These are phyloP conservation scores for Leptobrachium leishanense DNA, from an alignment of 2,113 vertebrate species.

Conservation along the genomic window DNA sequence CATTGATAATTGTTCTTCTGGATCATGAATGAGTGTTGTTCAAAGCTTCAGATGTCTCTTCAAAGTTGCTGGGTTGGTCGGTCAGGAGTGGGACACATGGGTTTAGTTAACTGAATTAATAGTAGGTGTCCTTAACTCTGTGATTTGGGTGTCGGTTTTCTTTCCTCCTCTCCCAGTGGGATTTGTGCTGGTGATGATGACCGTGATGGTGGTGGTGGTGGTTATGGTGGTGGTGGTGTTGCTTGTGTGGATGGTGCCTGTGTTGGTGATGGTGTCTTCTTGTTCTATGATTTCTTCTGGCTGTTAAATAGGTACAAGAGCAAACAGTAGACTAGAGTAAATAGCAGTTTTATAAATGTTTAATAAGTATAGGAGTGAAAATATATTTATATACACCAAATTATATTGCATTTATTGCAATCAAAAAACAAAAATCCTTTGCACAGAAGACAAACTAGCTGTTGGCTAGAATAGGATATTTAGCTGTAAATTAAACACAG, in stretches of 20 bases:
- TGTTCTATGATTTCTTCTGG: slow-evolving; percentile 82
- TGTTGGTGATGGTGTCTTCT: slow-evolving; percentile 84
- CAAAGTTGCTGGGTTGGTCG: background rate
- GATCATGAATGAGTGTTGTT: background rate
- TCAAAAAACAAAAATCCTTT: too few species aligned
- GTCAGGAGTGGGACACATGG: slow-evolving; percentile 20
- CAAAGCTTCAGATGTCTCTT: background rate
- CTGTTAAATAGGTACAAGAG: slow-evolving; percentile 59
- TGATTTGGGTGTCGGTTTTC: slow-evolving; percentile 67
- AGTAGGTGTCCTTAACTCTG: slow-evolving; percentile 60
- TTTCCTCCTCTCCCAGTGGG: slow-evolving; percentile 84
- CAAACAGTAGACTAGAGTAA: too few species aligned
- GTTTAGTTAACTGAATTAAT: slow-evolving; percentile 7
- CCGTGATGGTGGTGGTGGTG: slow-evolving; percentile 79
- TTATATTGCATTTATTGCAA: too few species aligned
- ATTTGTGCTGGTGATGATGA: slow-evolving; percentile 78
- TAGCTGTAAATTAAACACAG: too few species aligned
- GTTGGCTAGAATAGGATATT: too few species aligned
- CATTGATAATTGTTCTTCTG: slow-evolving; percentile 1
- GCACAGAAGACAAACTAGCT: too few species aligned
- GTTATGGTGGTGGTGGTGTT: slow-evolving; percentile 78
- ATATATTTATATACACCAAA: too few species aligned
- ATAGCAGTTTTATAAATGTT: too few species aligned
- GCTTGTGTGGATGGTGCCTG: slow-evolving; percentile 78
- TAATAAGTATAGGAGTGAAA: too few species aligned